Base-by-base conservation (phyloP, 2,888 invertebrate species). In the Pycnomerus fuliginosus region DNA sequence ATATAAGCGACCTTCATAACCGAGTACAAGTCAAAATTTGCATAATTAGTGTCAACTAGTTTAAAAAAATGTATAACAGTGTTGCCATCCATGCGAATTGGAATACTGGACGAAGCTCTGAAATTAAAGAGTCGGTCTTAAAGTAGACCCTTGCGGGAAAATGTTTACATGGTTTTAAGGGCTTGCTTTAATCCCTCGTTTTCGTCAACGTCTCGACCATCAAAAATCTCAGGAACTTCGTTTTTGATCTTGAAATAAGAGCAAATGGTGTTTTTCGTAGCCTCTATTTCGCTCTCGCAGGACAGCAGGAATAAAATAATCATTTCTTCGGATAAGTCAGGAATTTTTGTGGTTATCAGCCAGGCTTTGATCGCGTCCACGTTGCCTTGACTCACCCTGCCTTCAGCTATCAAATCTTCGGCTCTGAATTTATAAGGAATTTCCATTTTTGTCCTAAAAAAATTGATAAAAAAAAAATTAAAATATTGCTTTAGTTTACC, bases 1-100 rank as follows among this genome's bases (percentile, higher is more conserved):
- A 66, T 65, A 25, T 57, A 63, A 4, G 58, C 55, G 14, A 61
- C 16, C 36, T 62, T 66, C 57, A 62, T 59, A 5, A 50, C 42
- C 1, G 56, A 40, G 2, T 55, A 48, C 23, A 63, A 36, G 24
- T 65, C 61, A 38, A 64, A 64, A 35, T 63, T 60, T 20, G 25
- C 33, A 33, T 62, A 63, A 12, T 48, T 54, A 0, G 54, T 43
- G 41, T 66, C 63, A 35, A 56, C 39, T 11, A 66, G 2, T 43
- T 55, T 58, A 40, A 66, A 64, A 35, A 53, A 62, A 39, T 66
- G 66, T 1, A 64, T 47, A 0, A 54, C 60, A 28, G 53, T 51
- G 38, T 63, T 60, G 27, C 63, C 56, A 10, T 60, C 57, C 16
- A 62, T 64, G 30, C 61, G 41, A 7, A 10, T 22, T 1, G 53